Base-by-base conservation (phyloP, 2,797 vertebrate genomes). In the Hyperoplus lanceolatus region DNA sequence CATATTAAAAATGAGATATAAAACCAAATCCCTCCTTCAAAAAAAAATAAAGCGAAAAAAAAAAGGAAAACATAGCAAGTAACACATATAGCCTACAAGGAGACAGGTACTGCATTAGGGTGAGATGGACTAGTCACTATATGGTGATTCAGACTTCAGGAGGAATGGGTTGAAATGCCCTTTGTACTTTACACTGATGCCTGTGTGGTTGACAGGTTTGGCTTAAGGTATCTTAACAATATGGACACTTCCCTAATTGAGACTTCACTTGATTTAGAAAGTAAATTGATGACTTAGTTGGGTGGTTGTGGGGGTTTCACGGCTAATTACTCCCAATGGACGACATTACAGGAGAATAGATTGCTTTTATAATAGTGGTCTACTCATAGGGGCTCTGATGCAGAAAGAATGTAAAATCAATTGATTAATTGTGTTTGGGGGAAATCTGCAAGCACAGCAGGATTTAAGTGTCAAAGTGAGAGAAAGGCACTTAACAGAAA, bases 201-300 rank as follows among this genome's bases (percentile, higher is more conserved):
- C 29, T 74, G 78, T 89, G 62, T 59, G 69, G 70, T 77, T 92
- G 94, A 94, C 90, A 92, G 90, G 77, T 84, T 85, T 81, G 79
- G 82, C 82, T 90, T 87, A 90, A 83, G 86, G 79, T 74, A 78
- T 92, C 80, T 86, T 86, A 84, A 75, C 70, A 68, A 75, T 82
- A 86, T 77, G 88, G 90, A 89, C 92, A 93, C 75, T 85, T 87
- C 43, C 70, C 85, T 94, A 93, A 95, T 94, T 92, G 93, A 91
- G 85, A 90, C 79, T 84, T 93, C 80, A 80, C 87, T 90, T 85
- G 80, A 87, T 92, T 87, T 85, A 90, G 84, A 87, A 92, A 92
- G 78, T 73, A 91, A 92, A 94, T 93, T 95, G 93, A 95, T 94
- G 87, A 90, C 86, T 95, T 94, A 95, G 95, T 94, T 94, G 91